A percentile compares a stretch with the other conserved stretches of the same genome.
phyloP scores from a whole-genome alignment of 2,888 invertebrate genomes.

The Lycocerus yunnanus region DNA sequence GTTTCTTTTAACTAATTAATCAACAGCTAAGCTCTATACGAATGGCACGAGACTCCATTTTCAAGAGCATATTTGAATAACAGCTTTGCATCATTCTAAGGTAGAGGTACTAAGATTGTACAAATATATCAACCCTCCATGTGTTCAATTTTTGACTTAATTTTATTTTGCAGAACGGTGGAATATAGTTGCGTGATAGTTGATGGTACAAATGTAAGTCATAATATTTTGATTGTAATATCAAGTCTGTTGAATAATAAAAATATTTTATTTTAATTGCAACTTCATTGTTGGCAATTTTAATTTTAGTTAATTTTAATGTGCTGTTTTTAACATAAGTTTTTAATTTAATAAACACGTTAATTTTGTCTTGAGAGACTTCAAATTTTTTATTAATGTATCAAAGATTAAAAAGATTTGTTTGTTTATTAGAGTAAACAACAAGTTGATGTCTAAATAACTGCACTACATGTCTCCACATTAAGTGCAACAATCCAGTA shows the following conservation, averaged over 20 bases:
- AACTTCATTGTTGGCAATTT: background rate
- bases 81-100: slow-evolving; percentile 12
- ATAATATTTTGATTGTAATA: background rate
- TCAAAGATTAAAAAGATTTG: no score
- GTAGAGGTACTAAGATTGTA: slow-evolving; percentile 13
- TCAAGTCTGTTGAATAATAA: background rate
- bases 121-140: background rate
- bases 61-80: slow-evolving; percentile 1
- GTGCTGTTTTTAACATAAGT: background rate
- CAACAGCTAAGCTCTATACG: slow-evolving; percentile 3
- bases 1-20: slow-evolving; percentile 11
- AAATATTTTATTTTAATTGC: background rate
- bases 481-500: no score
- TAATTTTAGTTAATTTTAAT: background rate
- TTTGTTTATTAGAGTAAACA: no score
- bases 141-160: slow-evolving; percentile 6
- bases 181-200: slow-evolving; percentile 5
- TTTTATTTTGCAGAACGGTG: slow-evolving; percentile 19
- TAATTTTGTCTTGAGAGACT: background rate
- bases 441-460: no score
- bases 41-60: slow-evolving; percentile 16
- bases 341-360: background rate
- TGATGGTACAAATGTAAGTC: slow-evolving; percentile 14
- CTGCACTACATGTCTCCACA: no score
- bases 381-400: no score